Evolutionary conservation across 2,113 vertebrate genomes (phyloP), one percentile per base, ranked within the genome.

Genomic region (Rhinolophus ferrumequinum): DNA sequence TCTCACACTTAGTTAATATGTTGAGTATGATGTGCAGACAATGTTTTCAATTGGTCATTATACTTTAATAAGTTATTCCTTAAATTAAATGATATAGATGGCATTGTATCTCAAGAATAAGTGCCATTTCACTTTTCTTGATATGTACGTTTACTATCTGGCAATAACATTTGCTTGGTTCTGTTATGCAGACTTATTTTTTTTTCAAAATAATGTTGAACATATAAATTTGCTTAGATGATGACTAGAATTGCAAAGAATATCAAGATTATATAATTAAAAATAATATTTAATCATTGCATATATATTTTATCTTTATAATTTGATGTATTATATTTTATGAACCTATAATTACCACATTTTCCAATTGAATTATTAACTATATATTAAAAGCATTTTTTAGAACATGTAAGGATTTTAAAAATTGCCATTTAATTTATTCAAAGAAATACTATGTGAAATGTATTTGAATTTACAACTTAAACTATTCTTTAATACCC

Each of bases 221-320:
- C 96, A 95, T 95, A 89, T 50, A 94, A 97, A 93, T 38, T 33
- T 89, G 56, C 5, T 76, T 79, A 54, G 1, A 90, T 95, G 77
- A 67, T 30, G 60, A 93, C 97, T 76, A 72, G 60, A 22, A 79
- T 69, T 73, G 35, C 79, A 96, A 41, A 0, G 76, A 97, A 88
- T 98, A 98, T 95, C 96, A 96, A 81, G 6, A 66, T 93, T 93
- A 54, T 90, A 96, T 98, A 96, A 97, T 97, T 95, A 94, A 97
- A 97, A 97, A 98, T 92, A 90, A 97, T 89, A 24, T 47, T 77
- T 80, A 97, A 73, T 72, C n/a, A 97, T 93, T 97, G 88, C 47
- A 93, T 92, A 95, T 83, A 79, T 52, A 94, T 93, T 83, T 89
- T 93, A 9, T 97, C 73, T 50, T 93, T 69, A 94, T 93, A 97